Evolutionary conservation across 2,113 vertebrate species (phyloP), one percentile per base, ranked within the genome.

Genomic region (Oncorhynchus keta): DNA sequence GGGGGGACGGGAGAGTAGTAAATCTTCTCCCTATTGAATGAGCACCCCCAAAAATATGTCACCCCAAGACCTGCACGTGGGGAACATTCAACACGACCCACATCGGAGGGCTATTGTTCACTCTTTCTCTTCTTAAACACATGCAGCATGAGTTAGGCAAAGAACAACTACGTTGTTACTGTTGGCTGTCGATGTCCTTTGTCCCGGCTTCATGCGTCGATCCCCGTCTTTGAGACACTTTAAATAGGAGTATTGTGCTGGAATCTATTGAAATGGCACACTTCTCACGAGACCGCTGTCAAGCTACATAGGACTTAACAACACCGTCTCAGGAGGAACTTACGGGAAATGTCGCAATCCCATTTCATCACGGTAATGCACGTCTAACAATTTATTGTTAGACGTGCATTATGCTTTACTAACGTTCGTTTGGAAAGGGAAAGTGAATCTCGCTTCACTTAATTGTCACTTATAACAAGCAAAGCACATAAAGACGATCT

Each of bases 11-110:
- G 12, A 78, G 78, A 70, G 70, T 76, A 74, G 85, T 93, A 91
- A 94, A 93, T 93, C 85, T 87, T 89, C 74, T 39, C 82, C 80
- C 85, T 92, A 91, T 92, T 90, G 90, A 90, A 92, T 91, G 85
- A 86, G 86, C 86, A 77, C 85, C 84, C 76, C 76, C 65, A 39
- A 85, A 92, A 92, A 92, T 91, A 87, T 92, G 90, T 92, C 92
- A 88, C 86, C 89, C 86, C 83, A 79, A 86, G 84, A 85, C 79
- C 80, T 76, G 81, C 89, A 90, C 84, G 81, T 90, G 84, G 85
- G 76, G 78, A 85, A 82, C 79, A 85, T 88, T 90, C 85, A 88
- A 72, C 70, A 75, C 4, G 62, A 18, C 83, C 85, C 84, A 79
- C 82, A 88, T 76, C 80, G 79, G 83, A 84, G 87, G 81, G 73